These are phyloP conservation scores for Zoanthus solanderi DNA, from an alignment of 92 coral and sea anemone genomes.

Conservation along the genomic window DNA sequence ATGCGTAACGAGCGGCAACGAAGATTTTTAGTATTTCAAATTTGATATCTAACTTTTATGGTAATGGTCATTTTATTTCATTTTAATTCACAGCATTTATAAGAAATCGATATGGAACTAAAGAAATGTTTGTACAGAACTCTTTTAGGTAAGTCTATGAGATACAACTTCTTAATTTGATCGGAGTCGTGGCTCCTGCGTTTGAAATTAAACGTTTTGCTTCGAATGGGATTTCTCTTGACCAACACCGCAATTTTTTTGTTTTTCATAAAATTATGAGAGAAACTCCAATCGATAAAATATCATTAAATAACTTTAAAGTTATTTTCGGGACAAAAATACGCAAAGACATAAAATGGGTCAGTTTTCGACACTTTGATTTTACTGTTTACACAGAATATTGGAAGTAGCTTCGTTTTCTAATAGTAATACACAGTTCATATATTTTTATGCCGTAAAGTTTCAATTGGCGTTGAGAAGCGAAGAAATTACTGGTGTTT, in stretches of 20 bases:
- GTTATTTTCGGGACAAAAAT: neutral
- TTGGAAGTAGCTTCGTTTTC: neutral
- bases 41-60: neutral
- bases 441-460: neutral
- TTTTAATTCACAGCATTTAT: neutral
- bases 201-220: neutral
- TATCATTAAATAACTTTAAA: neutral
- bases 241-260: neutral
- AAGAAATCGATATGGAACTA: conserved; percentile 10
- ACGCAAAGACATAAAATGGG: neutral
- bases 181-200: neutral
- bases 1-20: conserved; percentile 29
- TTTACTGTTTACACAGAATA: neutral
- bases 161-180: neutral
- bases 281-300: neutral
- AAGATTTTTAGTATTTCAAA: conserved; percentile 3
- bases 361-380: neutral
- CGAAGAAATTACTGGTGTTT: neutral
- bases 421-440: neutral
- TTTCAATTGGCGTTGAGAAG: neutral
- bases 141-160: conserved; percentile 10
- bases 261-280: neutral
- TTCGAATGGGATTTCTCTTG: conserved; percentile 3
- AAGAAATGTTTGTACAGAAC: neutral
- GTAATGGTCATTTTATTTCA: neutral